phyloP scores from a whole-genome alignment of 2,113 vertebrate species.

The Oncorhynchus nerka region DNA sequence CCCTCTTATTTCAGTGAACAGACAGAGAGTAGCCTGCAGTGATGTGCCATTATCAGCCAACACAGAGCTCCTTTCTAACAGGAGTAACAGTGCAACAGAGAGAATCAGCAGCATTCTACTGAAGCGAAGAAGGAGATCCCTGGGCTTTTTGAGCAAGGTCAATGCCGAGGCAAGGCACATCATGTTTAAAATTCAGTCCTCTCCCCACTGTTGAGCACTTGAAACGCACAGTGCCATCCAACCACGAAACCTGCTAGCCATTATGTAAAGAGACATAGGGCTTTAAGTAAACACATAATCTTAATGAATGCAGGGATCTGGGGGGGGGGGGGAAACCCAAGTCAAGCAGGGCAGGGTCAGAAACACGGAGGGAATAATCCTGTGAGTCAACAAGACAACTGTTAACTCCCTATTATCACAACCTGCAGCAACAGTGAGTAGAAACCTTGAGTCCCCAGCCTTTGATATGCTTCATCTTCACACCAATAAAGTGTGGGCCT shows the following conservation, averaged over 20 bases:
- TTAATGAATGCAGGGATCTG: conserved; percentile 72
- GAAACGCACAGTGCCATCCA: conserved; percentile 62
- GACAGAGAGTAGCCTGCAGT: conserved; percentile 74
- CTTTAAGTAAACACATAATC: conserved; percentile 73
- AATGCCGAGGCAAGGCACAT: conserved; percentile 62
- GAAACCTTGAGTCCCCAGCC: conserved; percentile 41
- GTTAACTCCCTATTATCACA: conserved; percentile 51
- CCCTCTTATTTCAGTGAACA: conserved; percentile 66
- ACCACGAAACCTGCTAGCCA: conserved; percentile 51
- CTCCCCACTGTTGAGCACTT: conserved; percentile 54
- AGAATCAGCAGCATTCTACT: conserved; percentile 75
- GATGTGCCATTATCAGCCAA: conserved; percentile 64
- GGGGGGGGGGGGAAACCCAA: conserved; percentile 55
- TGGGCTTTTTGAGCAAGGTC: conserved; percentile 74
- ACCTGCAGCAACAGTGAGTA: conserved; percentile 56
- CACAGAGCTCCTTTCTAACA: conserved; percentile 66
- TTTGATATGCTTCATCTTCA: conserved; percentile 52
- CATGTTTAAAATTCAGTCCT: conserved; percentile 74
- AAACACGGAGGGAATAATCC: conserved; percentile 73
- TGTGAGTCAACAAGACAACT: conserved; percentile 68
- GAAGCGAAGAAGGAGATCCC: conserved; percentile 77
- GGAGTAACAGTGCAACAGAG: conserved; percentile 64
- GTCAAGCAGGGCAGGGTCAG: conserved; percentile 73
- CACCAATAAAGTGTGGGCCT: conserved; percentile 31
- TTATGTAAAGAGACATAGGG: conserved; percentile 68